Evolutionary conservation across 2,797 vertebrate species (phyloP), one percentile per base, ranked within the genome.

Genomic region (Luscinia luscinia): DNA sequence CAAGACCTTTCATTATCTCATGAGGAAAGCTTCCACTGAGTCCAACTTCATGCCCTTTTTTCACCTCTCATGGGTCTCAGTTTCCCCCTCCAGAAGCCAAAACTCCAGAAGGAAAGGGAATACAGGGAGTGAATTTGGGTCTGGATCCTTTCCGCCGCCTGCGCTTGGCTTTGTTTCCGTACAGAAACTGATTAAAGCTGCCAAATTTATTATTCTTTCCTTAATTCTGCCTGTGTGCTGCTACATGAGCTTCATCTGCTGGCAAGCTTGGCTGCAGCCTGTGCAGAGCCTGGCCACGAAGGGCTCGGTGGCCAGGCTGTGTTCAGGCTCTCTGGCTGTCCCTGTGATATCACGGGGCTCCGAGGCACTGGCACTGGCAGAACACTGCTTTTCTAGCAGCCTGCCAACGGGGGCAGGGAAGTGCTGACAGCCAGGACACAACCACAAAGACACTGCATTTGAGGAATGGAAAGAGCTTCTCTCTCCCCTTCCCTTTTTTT

Each of bases 1-100:
- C 51, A 38, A 58, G 76, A 62, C 73, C 58, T 81, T 78, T n/a
- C 83, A 59, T 73, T 95, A 75, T 81, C 79, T 93, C 83, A 78
- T 62, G 52, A 81, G 46, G 68, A 80, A 96, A 81, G 22, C 38
- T 92, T 93, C 72, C 59, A 66, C 11, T 27, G 28, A 79, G 28
- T 30, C 32, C 40, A 38, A 79, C 57, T 68, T 88, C 59, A 58
- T 15, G 16, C 15, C 21, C 6, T 30, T 32, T 72, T 63, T 90
- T 61, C 28, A 52, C 24, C 27, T 73, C 68, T 81, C 45, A 8
- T 12, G 72, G 20, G 17, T 59, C 21, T 62, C 18, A 19, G 8
- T 83, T 83, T 57, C 15, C 27, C 15, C 15, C 12, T 69, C 36
- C 38, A 86, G 64, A 77, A 61, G 38, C 45, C 8, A 90, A 87